Evolutionary conservation across 35 echinoderm and acorn worm species (phyloP).

Genomic region (Acanthaster planci): DNA sequence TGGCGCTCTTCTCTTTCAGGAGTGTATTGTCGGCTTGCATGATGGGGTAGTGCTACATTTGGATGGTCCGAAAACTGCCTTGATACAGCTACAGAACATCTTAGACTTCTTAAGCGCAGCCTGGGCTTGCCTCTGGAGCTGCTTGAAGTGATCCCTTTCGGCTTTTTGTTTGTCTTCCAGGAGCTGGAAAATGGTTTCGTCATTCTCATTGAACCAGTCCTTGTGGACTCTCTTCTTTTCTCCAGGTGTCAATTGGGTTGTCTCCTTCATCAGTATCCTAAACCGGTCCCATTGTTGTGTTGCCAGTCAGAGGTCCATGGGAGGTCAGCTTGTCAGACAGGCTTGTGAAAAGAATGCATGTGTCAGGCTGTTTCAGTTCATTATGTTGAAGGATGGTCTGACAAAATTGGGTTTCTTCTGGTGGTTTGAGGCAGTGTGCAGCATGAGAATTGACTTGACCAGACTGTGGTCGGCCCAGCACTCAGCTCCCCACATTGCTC

Average conservation of each 20-base stretch:
- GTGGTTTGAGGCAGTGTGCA: neutral
- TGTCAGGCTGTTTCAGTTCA: neutral
- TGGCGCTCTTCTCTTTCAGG: slow-evolving; percentile 16
- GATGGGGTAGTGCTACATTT: slow-evolving; percentile 5
- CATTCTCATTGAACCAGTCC: slow-evolving; percentile 57
- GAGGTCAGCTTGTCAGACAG: neutral
- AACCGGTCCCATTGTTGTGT: slow-evolving; percentile 12
- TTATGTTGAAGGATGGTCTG: slow-evolving; percentile 14
- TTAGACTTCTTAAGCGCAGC: slow-evolving; percentile 32
- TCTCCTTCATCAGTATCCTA: neutral
- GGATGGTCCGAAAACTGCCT: slow-evolving; percentile 21
- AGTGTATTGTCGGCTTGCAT: slow-evolving; percentile 32
- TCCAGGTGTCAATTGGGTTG: neutral
- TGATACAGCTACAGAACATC: slow-evolving; percentile 8
- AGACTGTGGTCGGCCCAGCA: slow-evolving; percentile 44
- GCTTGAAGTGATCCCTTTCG: slow-evolving; percentile 1
- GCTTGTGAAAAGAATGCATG: neutral
- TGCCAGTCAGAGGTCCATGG: slow-evolving; percentile 41
- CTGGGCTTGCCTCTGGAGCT: neutral
- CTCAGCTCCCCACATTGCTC: slow-evolving; percentile 32
- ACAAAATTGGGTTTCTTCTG: neutral
- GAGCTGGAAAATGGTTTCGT: neutral
- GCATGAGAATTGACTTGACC: neutral
- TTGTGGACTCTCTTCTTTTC: slow-evolving; percentile 40
- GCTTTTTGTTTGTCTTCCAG: neutral